Base-by-base conservation (phyloP, 2,888 invertebrate species). In the Acleris laterana region DNA sequence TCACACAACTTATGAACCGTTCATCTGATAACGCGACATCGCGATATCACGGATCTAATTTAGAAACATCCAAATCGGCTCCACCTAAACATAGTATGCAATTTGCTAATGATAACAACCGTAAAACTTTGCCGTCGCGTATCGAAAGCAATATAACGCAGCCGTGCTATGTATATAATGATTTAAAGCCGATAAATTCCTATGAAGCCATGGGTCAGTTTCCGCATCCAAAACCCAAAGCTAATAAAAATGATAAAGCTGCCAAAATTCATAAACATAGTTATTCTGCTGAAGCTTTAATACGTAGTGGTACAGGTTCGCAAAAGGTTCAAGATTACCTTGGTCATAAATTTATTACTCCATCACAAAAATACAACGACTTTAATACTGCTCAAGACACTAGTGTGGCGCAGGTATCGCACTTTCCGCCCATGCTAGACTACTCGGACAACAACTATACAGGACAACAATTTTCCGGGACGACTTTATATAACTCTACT, bases 1-100 rank as follows among this genome's bases (percentile, higher is more conserved):
- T 93, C 9, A 91, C 93, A 2, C 93, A 93, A 68, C 75, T 93
- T 56, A 93, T 93, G 93, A 93, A 93, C 73, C 85, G 93, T 20
- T 86, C 92, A 9, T 83, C 82, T 13, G 91, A 90, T 69, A 88
- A 83, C 71, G 82, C 85, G 75, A 61, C 84, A 55, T 81, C 88
- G 32, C 83, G 91, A 25, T 87, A 87, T 72, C 88, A 87, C 69
- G 81, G 78, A 16, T 72, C 83, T 17, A 82, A 79, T 70, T 74
- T 80, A 38, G 90, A 90, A 51, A 65, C 80, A 50, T 68, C 81
- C 2, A 90, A 90, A 73, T 61, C 81, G 17, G 72, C 72, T 53
- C 69, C 77, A 56, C 70, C 74, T n/a, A 93, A 91, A 77, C 89
- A 88, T 69, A 85, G 80, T 53, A 73, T 79, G 16, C 84, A 87